These are phyloP conservation scores for Euura lappo DNA, from an alignment of 1,140 invertebrate species.

Conservation along the genomic window DNA sequence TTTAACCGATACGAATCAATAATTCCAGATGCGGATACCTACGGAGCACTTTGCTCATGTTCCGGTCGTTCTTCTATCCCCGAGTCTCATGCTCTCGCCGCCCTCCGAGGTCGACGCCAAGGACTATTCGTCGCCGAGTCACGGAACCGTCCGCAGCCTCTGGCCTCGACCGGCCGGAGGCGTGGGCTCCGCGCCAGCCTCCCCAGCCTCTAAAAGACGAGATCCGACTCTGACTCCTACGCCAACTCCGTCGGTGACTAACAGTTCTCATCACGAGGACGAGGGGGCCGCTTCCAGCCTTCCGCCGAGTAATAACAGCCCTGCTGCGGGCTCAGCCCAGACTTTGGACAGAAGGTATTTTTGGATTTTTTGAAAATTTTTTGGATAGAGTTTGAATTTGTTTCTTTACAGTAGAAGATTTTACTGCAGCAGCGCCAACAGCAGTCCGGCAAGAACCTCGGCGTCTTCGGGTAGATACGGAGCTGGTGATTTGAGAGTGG, in stretches of 20 bases:
- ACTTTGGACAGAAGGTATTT: constrained; percentile 36
- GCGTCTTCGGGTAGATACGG: constrained; percentile 44
- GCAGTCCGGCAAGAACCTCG: constrained; percentile 47
- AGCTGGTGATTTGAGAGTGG: constrained; percentile 45
- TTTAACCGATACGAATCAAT: background rate
- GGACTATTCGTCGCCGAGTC: constrained; percentile 50
- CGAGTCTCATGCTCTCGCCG: constrained; percentile 75
- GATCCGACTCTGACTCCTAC: constrained; percentile 43
- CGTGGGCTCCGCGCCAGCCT: constrained; percentile 67
- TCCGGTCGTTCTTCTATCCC: constrained; percentile 89
- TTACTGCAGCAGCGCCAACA: constrained; percentile 37
- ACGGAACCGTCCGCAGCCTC: constrained; percentile 62
- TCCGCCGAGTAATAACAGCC: constrained; percentile 16
- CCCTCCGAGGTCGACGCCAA: constrained; percentile 36
- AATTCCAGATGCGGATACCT: constrained; percentile 88
- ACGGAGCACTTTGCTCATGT: constrained; percentile 95
- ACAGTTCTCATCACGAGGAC: constrained; percentile 66
- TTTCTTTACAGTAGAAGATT: constrained; percentile 15
- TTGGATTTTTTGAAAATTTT: too few relatives aligned
- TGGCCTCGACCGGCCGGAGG: constrained; percentile 67
- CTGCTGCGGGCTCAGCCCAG: background rate
- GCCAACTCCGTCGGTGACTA: constrained; percentile 43
- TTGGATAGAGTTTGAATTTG: background rate
- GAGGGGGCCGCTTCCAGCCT: constrained; percentile 42
- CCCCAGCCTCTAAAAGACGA: constrained; percentile 51